Base-by-base conservation (phyloP, 2,797 vertebrate genomes). In the Argya squamiceps region DNA sequence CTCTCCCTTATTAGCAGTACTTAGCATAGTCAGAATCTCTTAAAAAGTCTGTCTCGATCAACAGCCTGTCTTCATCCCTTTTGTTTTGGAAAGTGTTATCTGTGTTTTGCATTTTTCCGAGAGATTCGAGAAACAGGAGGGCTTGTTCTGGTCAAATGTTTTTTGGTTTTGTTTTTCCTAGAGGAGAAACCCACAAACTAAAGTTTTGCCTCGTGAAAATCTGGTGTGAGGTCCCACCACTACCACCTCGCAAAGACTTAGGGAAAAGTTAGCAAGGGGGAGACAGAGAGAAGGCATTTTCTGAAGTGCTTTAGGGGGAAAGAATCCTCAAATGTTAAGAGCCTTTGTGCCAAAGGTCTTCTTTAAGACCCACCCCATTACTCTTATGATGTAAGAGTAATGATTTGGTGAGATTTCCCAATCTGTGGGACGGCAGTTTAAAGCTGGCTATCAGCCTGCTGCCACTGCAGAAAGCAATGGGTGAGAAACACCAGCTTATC, bases 191-290 rank as follows among this genome's bases (percentile, higher is more conserved):
- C 11, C 11, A 16, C n/a, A 50, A 64, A 60, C 0, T 5, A 16
- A 68, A 79, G 62, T 37, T 58, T 43, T 12, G 5, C 12, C 47
- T 34, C 10, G 8, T 6, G 24, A 63, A 83, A 43, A 34, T 34
- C 19, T 22, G 6, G 4, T 4, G 1, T 0, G 1, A 11, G 15
- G 5, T 82, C 29, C 27, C 46, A 37, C 5, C 23, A 7, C 5
- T 49, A 53, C 26, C 55, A 41, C 20, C 64, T 52, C 65, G 53
- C 21, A 24, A 26, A 69, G 37, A 41, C 36, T 70, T 36, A 7
- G 13, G 21, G 36, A 71, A 41, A 78, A 86, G 37, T 39, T 64
- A 60, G 12, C 47, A 88, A 68, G 16, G 7, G 12, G 11, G 12
- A 67, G 41, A 58, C 8, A 30, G 32, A 82, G 14, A 53, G 26